phyloP scores from a whole-genome alignment of 2,888 invertebrate species.

The Orchesella flavescens region DNA sequence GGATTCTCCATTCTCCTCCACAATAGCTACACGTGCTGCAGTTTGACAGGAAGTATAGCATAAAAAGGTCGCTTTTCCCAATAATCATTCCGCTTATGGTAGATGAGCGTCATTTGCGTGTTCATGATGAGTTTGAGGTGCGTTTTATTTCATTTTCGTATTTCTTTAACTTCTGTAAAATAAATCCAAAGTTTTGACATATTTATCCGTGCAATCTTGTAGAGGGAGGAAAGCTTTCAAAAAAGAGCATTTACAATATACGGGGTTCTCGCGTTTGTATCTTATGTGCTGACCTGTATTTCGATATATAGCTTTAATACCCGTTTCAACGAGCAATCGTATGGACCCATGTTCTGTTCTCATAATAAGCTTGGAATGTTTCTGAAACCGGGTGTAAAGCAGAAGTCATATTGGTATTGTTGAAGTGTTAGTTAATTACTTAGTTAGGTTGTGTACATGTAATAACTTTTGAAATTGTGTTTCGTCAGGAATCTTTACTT shows the following conservation, averaged over 20 bases:
- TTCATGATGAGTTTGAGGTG: constrained; percentile 6
- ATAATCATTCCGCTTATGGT: constrained; percentile 15
- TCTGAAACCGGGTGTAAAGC: neutral
- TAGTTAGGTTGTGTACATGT: no score
- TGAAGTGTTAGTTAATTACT: neutral
- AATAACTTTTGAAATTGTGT: no score
- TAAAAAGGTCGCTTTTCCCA: neutral
- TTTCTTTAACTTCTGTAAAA: neutral
- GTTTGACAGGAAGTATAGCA: neutral
- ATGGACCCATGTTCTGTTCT: neutral
- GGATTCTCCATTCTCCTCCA: neutral
- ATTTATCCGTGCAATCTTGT: neutral
- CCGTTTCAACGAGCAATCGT: no score
- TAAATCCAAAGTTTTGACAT: no score
- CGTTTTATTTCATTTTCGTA: no score
- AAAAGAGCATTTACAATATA: neutral
- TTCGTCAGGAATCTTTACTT: no score
- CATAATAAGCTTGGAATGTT: neutral
- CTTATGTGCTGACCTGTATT: neutral
- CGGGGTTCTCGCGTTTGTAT: neutral
- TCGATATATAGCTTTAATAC: no score
- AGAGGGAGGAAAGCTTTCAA: constrained; percentile 12
- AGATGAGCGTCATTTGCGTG: neutral
- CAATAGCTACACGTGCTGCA: neutral
- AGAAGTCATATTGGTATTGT: neutral